Percentiles rank a stretch among this genome's conserved stretches.
phyloP scores from a whole-genome alignment of 2,888 invertebrate genomes.

The Synergus laeviventris region DNA sequence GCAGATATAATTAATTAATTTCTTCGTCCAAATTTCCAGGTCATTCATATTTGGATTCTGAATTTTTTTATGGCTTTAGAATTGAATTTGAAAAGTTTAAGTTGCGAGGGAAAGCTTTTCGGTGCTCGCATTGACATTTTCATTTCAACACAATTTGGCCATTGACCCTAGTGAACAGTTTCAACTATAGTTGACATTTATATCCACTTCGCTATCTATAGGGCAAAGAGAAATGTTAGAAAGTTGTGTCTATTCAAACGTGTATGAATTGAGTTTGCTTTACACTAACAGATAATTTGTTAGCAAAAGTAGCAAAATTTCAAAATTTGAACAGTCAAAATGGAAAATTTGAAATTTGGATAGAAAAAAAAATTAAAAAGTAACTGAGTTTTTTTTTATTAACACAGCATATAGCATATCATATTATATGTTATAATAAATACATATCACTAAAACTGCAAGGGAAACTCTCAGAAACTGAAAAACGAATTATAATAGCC shows the following conservation, averaged over 20 bases:
- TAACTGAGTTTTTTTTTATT: too few species aligned
- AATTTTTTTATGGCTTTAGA: not conserved
- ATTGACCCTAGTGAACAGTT: not conserved
- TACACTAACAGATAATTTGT: constrained; percentile 11
- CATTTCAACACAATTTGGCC: not conserved
- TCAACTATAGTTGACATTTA: not conserved
- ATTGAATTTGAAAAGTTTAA: not conserved
- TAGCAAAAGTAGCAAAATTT: not conserved
- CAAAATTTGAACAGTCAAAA: constrained; percentile 1
- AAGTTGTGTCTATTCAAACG: constrained; percentile 10
- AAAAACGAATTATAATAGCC: not conserved
- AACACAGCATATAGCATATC: too few species aligned
- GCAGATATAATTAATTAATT: not conserved
- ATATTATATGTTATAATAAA: too few species aligned
- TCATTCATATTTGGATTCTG: not conserved
- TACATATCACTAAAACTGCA: too few species aligned
- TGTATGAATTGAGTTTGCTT: not conserved
- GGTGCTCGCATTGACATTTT: not conserved
- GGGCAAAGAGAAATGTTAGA: constrained; percentile 1
- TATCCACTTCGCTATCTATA: not conserved
- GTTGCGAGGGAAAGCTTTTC: not conserved
- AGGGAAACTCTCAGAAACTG: not conserved
- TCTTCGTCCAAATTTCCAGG: too few species aligned
- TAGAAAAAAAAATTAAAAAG: not conserved
- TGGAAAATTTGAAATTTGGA: not conserved